Evolutionary conservation across 2,888 invertebrate genomes (phyloP).

Genomic region (Sepioteuthis lessoniana): DNA sequence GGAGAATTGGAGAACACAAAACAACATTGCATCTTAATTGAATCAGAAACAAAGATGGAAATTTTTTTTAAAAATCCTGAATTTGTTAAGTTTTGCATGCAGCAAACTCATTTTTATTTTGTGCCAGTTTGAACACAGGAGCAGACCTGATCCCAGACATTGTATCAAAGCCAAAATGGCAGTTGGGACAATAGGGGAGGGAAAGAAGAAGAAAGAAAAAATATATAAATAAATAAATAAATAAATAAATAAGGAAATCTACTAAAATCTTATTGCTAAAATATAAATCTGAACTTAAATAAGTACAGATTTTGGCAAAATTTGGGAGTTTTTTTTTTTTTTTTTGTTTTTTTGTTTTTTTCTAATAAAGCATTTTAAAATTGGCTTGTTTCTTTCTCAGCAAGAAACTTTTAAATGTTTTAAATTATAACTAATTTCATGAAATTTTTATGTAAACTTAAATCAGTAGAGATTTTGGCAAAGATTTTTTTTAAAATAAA

Average conservation of each 20-base stretch:
- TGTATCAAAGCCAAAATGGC: not conserved
- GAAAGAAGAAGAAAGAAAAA: not conserved
- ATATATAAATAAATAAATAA: not conserved
- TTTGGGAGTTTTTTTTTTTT: too few species aligned
- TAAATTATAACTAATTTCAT: too few species aligned
- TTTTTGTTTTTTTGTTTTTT: too few species aligned
- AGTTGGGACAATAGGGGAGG: not conserved
- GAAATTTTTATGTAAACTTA: too few species aligned
- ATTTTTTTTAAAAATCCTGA: not conserved
- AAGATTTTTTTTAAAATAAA: too few species aligned
- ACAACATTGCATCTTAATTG: not conserved
- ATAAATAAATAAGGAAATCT: too few species aligned
- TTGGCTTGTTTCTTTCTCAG: too few species aligned
- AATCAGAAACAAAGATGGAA: not conserved
- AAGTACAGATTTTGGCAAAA: too few species aligned
- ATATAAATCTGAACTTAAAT: not conserved
- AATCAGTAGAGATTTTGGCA: too few species aligned
- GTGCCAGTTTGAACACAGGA: not conserved
- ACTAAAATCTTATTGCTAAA: not conserved
- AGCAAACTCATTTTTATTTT: not conserved
- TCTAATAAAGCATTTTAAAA: too few species aligned
- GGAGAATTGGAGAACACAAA: not conserved
- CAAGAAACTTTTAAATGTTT: too few species aligned
- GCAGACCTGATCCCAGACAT: not conserved
- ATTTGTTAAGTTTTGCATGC: not conserved